phyloP scores from a whole-genome alignment of 2,888 invertebrate species.

The Platypus cylindrus region DNA sequence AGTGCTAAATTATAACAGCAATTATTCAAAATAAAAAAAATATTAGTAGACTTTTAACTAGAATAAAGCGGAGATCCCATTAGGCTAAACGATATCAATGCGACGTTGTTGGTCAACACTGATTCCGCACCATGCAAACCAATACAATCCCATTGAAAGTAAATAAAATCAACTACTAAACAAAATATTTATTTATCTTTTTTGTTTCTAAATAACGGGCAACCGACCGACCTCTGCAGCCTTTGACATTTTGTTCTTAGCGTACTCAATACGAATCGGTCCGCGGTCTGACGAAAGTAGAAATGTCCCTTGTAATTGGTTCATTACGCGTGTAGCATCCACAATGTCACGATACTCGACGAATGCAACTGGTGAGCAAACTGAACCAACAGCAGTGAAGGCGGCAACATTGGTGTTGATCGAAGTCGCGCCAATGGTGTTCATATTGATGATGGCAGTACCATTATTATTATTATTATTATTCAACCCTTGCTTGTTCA shows the following conservation, averaged over 20 bases:
- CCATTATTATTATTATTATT: not conserved
- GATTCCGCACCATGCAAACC: no score
- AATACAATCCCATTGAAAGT: not conserved
- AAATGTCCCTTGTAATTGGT: conserved; percentile 89
- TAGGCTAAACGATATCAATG: no score
- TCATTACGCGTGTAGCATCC: conserved; percentile 86
- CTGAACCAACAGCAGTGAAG: conserved; percentile 49
- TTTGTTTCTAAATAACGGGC: conserved; percentile 9
- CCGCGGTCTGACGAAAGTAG: conserved; percentile 93
- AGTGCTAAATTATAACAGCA: no score
- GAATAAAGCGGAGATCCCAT: no score
- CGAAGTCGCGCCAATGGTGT: not conserved
- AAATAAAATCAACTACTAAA: not conserved
- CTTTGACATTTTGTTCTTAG: conserved; percentile 97
- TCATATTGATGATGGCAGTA: not conserved
- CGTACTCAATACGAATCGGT: conserved; percentile 97
- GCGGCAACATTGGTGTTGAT: conserved; percentile 1
- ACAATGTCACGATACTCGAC: conserved; percentile 91
- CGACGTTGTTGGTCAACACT: no score
- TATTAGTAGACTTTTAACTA: no score
- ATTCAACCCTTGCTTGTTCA: conserved; percentile 10
- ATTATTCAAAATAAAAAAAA: no score
- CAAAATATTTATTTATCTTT: no score
- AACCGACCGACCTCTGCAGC: conserved; percentile 47
- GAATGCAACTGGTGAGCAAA: conserved; percentile 91